phyloP scores from a whole-genome alignment of 2,113 vertebrate species.

The Lynx canadensis region DNA sequence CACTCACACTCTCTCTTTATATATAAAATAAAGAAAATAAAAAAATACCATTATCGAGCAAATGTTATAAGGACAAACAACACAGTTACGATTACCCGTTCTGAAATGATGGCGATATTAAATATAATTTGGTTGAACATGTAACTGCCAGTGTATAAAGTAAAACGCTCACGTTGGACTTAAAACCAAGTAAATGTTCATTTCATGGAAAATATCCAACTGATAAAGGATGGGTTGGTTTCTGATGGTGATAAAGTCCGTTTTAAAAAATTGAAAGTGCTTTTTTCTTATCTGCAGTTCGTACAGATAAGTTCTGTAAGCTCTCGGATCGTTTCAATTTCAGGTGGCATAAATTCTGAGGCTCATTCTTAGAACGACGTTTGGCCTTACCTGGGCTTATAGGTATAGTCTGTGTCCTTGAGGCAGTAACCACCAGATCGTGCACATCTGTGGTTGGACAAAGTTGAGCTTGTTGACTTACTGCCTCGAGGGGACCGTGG shows the following conservation, averaged over 20 bases:
- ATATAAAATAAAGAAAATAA: too few relatives aligned
- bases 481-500: fast-evolving
- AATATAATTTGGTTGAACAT: not conserved
- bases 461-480: not conserved
- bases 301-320: not conserved
- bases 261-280: not conserved
- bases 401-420: fast-evolving
- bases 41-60: not conserved
- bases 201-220: not conserved
- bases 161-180: not conserved
- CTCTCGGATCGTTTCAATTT: too few relatives aligned
- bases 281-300: not conserved
- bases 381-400: fast-evolving
- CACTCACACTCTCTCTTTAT: too few relatives aligned
- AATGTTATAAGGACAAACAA: not conserved
- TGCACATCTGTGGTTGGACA: fast-evolving
- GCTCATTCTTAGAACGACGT: not conserved
- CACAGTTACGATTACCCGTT: fast-evolving
- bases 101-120: not conserved
- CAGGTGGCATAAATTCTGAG: not conserved
- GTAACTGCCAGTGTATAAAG: fast-evolving
- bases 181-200: not conserved
- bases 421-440: fast-evolving
- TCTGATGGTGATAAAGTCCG: not conserved
- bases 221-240: not conserved